phyloP scores from a whole-genome alignment of 1,140 invertebrate species.

The Drosophila albomicans region DNA sequence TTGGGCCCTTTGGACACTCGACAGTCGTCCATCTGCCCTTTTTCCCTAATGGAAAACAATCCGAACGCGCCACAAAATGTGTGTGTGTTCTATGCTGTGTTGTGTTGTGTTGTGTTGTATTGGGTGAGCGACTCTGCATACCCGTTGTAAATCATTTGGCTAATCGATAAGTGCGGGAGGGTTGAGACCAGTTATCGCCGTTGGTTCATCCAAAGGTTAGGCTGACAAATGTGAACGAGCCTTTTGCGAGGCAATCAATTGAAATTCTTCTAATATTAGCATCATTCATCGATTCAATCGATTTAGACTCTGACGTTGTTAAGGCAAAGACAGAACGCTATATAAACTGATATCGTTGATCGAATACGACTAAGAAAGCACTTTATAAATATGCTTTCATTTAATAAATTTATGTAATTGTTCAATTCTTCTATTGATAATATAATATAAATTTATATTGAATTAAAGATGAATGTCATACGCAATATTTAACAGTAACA shows the following conservation, averaged over 20 bases:
- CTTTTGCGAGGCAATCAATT: constrained; percentile 7
- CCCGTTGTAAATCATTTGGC: neutral
- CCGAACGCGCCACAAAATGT: constrained; percentile 36
- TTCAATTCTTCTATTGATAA: no score
- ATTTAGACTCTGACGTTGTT: neutral
- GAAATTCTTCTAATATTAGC: constrained; percentile 18
- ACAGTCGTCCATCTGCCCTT: constrained; percentile 22
- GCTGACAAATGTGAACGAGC: constrained; percentile 14
- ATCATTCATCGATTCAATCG: constrained; percentile 6
- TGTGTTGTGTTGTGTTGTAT: neutral
- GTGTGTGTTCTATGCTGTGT: neutral
- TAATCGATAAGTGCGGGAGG: constrained; percentile 15
- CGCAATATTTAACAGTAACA: no score
- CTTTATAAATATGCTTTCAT: no score
- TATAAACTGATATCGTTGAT: neutral
- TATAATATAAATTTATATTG: no score
- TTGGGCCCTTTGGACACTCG: neutral
- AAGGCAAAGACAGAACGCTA: neutral
- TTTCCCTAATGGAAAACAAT: constrained; percentile 68
- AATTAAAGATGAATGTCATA: no score
- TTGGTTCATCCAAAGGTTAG: constrained; percentile 17
- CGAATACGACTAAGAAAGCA: neutral
- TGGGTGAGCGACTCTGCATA: neutral
- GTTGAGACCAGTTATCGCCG: neutral
- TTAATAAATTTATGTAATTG: no score